A percentile compares a stretch with the other conserved stretches of the same genome.
These are phyloP conservation scores for Ciona savignyi DNA, from an alignment of 23 tunicate genomes.

Conservation along the genomic window DNA sequence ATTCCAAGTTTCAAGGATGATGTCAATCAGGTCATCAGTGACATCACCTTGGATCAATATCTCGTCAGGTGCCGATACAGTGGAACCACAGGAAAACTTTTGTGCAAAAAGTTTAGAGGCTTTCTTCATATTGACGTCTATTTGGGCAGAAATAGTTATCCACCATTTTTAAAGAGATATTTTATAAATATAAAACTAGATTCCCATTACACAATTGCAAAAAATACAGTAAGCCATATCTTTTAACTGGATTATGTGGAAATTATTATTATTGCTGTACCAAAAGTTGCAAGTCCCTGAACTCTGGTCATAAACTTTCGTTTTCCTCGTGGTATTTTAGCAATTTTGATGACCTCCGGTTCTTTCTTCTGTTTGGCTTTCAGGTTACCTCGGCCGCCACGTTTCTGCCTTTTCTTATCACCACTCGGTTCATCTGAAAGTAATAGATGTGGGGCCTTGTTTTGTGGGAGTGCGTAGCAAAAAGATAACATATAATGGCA, in stretches of 20 bases:
- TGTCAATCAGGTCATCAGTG: slow-evolving; percentile 78
- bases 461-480: too few relatives aligned
- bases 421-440: slow-evolving; percentile 48
- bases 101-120: slow-evolving; percentile 91
- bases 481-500: too few relatives aligned
- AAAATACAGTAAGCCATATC: background rate
- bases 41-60: slow-evolving; percentile 97
- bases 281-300: slow-evolving; percentile 83
- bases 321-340: slow-evolving; percentile 90
- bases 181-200: background rate
- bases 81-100: slow-evolving; percentile 97
- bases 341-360: slow-evolving; percentile 81
- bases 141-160: too few relatives aligned
- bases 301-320: slow-evolving; percentile 91
- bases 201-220: background rate
- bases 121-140: slow-evolving; percentile 88
- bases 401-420: slow-evolving; percentile 90
- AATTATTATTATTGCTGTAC: slow-evolving; percentile 1
- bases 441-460: too few relatives aligned
- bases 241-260: background rate
- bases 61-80: slow-evolving; percentile 83
- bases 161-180: background rate
- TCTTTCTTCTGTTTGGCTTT: slow-evolving; percentile 94
- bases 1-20: slow-evolving; percentile 78
- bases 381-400: slow-evolving; percentile 90